Evolutionary conservation across 2,797 vertebrate genomes (phyloP).

Genomic region (Coluber constrictor): DNA sequence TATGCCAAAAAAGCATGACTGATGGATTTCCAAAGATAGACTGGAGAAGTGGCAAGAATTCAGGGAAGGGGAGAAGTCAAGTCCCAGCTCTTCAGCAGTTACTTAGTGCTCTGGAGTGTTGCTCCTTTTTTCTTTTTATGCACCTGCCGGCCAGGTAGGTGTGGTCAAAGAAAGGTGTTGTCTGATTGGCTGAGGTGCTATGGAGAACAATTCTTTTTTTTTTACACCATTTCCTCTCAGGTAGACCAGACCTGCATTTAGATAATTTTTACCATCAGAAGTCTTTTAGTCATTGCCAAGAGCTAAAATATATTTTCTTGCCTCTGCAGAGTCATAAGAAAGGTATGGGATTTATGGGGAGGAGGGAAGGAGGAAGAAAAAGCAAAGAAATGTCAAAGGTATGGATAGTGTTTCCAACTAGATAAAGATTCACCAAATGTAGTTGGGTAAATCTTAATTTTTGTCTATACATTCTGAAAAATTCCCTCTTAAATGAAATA

Average conservation of each 20-base stretch:
- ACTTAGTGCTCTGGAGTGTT: not conserved
- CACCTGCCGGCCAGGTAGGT: slow-evolving; percentile 13
- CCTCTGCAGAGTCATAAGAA: not conserved
- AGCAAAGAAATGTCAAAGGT: not conserved
- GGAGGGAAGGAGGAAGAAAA: not conserved
- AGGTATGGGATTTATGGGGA: not conserved
- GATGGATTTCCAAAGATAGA: not conserved
- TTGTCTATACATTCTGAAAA: not conserved
- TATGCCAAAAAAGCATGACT: slow-evolving; percentile 64
- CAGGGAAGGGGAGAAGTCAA: not conserved
- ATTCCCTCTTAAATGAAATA: not conserved
- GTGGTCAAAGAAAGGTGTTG: not conserved
- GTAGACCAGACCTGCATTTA: not conserved
- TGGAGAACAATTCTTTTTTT: not conserved
- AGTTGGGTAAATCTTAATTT: not conserved
- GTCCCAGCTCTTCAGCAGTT: not conserved
- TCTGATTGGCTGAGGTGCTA: slow-evolving; percentile 4
- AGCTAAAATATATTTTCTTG: not conserved
- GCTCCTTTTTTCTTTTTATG: slow-evolving; percentile 25
- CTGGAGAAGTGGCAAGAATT: not conserved
- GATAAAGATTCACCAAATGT: not conserved
- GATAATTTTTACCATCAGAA: not conserved
- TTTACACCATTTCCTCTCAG: not conserved
- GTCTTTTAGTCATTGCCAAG: not conserved
- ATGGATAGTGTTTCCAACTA: not conserved